Conservation (phyloP, 2,888 invertebrate species). For the Erebia epiphron region DNA sequence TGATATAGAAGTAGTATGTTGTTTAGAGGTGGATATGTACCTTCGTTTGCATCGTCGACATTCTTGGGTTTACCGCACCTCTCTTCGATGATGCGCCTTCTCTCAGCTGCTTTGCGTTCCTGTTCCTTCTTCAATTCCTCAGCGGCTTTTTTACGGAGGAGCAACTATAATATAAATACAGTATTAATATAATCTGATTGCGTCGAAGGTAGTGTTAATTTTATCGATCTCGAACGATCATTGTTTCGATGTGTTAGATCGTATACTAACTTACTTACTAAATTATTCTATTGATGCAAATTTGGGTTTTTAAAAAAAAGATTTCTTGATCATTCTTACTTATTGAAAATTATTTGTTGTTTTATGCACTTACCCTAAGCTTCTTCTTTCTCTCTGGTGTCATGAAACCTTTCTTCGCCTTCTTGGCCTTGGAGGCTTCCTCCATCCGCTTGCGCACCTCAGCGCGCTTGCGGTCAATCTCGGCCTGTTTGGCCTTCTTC, state of each 20-base stretch:
- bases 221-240: neutral
- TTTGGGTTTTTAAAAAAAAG: too few species aligned
- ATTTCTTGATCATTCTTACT: too few species aligned
- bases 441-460: constrained; percentile 99
- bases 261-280: too few species aligned
- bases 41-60: constrained; percentile 96
- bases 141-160: constrained; percentile 99
- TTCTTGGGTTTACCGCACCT: constrained; percentile 96
- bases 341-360: neutral
- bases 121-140: constrained; percentile 99
- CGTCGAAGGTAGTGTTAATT: neutral
- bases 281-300: too few species aligned
- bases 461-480: constrained; percentile 99
- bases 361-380: constrained; percentile 92
- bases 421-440: constrained; percentile 99
- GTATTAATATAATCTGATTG: too few species aligned
- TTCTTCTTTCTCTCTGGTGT: constrained; percentile 99
- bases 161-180: constrained; percentile 84
- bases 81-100: constrained; percentile 98
- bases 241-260: too few species aligned
- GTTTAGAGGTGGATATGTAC: constrained; percentile 75
- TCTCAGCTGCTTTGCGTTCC: constrained; percentile 98
- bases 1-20: constrained; percentile 10
- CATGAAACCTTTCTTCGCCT: constrained; percentile 99
- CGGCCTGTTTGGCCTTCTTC: constrained; percentile 98